Evolutionary conservation across 2,888 invertebrate genomes (phyloP), one percentile per base, ranked within the genome.

Genomic region (Rhabditoides inermis): DNA sequence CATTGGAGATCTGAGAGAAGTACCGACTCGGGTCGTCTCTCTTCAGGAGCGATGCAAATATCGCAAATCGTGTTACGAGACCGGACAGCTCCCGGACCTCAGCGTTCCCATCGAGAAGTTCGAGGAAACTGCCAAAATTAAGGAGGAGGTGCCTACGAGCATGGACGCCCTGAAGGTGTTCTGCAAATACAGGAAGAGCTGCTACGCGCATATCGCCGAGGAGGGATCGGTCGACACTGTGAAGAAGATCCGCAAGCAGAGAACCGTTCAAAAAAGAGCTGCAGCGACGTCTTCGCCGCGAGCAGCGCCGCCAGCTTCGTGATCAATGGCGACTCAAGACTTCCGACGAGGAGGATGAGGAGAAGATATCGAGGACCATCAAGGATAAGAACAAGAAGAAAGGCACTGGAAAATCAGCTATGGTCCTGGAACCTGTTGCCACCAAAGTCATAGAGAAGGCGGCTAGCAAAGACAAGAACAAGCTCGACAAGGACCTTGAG

Each of bases 31-130:
- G n/a, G n/a, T n/a, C n/a, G n/a, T n/a, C n/a, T n/a, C n/a, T n/a
- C n/a, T n/a, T n/a, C n/a, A n/a, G 48, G 58, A 67, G 35, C 49
- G 54, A 30, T 73, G 73, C 62, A 69, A 72, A 45, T 73, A 70
- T 47, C 47, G 73, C 3, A 66, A 67, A 49, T 60, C 60, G 5
- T 72, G 72, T 51, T 72, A 72, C 50, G 61, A 63, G 25, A 70
- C 61, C 22, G 72, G 72, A 42, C 40, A 63, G 23, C 42, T 68
- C 26, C 70, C 72, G 1, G 61, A 65, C 23, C 30, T 69, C 18
- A 42, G 53, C 41, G 28, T 36, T 1, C 41, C 41, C 5, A 52
- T 53, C 6, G 56, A 52, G 15, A 50, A 49, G 25, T 44, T 60
- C 22, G n/a, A n/a, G n/a, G n/a, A n/a, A n/a, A n/a, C n/a, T n/a